Conservation (phyloP, 2,888 invertebrate species). For the Drosophila acutilabella region DNA sequence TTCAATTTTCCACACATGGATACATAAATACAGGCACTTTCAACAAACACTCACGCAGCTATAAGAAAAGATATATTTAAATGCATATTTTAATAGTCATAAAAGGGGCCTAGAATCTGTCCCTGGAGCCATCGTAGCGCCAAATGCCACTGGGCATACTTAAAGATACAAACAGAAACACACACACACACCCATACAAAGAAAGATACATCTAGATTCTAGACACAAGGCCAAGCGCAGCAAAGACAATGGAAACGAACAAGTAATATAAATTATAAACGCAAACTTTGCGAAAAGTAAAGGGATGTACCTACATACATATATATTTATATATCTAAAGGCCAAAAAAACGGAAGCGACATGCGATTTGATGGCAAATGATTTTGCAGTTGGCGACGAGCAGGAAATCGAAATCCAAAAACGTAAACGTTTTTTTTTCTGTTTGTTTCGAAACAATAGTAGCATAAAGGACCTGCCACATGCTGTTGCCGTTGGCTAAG, state of each 20-base stretch:
- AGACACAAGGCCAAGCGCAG: constrained; percentile 68
- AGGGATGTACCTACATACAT: constrained; percentile 39
- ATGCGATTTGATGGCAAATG: constrained; percentile 76
- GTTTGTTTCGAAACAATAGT: constrained; percentile 2
- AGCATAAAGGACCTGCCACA: constrained; percentile 47
- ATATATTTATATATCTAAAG: constrained; percentile 8
- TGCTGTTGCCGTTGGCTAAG: constrained; percentile 67
- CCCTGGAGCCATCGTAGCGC: constrained; percentile 48
- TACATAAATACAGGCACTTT: constrained; percentile 32
- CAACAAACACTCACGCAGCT: constrained; percentile 20
- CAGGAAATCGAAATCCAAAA: constrained; percentile 48
- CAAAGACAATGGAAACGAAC: constrained; percentile 65
- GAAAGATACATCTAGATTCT: constrained; percentile 33
- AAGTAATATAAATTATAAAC: constrained; percentile 77
- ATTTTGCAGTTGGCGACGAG: constrained; percentile 58
- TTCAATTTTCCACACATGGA: constrained; percentile 69
- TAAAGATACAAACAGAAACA: constrained; percentile 55
- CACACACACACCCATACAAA: constrained; percentile 7
- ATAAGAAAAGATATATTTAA: constrained; percentile 62
- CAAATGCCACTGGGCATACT: constrained; percentile 74
- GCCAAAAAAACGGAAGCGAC: constrained; percentile 43
- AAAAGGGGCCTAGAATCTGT: constrained; percentile 59
- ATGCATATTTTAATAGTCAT: constrained; percentile 79
- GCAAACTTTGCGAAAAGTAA: constrained; percentile 77
- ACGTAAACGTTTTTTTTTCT: constrained; percentile 19